A percentile compares a stretch with the other conserved stretches of the same genome.
phyloP scores from a whole-genome alignment of 1,140 invertebrate genomes.

The Achatina immaculata region DNA sequence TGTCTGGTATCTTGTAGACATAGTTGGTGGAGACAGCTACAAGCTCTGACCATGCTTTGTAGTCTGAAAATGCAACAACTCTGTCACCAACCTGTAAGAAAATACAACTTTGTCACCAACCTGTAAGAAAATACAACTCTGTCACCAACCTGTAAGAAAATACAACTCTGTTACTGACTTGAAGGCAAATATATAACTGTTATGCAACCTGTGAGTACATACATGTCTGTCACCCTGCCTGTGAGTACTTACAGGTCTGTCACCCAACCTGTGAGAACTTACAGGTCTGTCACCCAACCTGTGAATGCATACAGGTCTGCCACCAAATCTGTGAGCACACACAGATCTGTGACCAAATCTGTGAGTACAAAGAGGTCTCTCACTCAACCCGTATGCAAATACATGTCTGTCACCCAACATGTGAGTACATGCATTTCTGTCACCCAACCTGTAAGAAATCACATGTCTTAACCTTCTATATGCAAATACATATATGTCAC shows the following conservation, averaged over 20 bases:
- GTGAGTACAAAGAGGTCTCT: too few relatives aligned
- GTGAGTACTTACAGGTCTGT: not conserved
- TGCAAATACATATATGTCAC: too few relatives aligned
- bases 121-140: slow-evolving; percentile 80
- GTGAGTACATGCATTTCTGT: too few relatives aligned
- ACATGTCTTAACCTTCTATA: too few relatives aligned
- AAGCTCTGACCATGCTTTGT: slow-evolving; percentile 87
- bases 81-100: slow-evolving; percentile 82
- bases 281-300: not conserved
- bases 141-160: slow-evolving; percentile 81
- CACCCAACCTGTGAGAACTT: slow-evolving; percentile 76
- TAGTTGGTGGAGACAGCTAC: slow-evolving; percentile 82
- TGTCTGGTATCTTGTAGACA: slow-evolving; percentile 84
- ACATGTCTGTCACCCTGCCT: too few relatives aligned
- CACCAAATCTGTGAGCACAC: too few relatives aligned
- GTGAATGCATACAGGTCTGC: too few relatives aligned
- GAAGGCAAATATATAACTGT: not conserved
- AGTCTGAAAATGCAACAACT: slow-evolving; percentile 87
- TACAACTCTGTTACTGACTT: slow-evolving; percentile 82
- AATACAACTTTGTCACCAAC: slow-evolving; percentile 85
- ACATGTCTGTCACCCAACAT: too few relatives aligned
- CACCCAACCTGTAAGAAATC: too few relatives aligned
- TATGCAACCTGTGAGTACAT: too few relatives aligned
- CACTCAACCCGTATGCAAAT: too few relatives aligned
- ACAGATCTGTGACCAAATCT: too few relatives aligned